These are phyloP conservation scores for Xiphias gladius DNA, from an alignment of 2,113 vertebrate genomes.

Conservation along the genomic window DNA sequence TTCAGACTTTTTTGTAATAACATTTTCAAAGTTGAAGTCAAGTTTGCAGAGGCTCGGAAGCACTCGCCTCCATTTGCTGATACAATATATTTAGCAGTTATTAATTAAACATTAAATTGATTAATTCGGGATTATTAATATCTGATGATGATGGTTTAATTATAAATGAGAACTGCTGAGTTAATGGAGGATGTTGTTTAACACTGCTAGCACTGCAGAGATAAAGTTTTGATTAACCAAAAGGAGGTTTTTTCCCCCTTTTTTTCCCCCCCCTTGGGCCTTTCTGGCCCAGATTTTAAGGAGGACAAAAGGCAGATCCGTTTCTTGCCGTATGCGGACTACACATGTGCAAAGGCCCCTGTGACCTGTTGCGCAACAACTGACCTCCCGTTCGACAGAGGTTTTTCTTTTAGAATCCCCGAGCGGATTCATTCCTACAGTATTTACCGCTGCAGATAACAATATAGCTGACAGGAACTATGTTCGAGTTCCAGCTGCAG, in stretches of 20 bases:
- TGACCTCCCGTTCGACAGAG: too few relatives aligned
- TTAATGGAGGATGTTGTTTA: constrained; percentile 20
- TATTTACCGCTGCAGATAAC: too few relatives aligned
- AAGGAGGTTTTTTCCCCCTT: background rate
- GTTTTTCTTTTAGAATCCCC: too few relatives aligned
- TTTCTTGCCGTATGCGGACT: too few relatives aligned
- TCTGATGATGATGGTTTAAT: constrained; percentile 32
- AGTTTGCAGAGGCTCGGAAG: background rate
- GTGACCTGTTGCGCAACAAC: too few relatives aligned
- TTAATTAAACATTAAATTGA: constrained; percentile 10
- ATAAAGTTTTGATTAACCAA: constrained; percentile 14
- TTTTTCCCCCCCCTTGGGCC: background rate
- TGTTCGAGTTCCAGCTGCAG: too few relatives aligned
- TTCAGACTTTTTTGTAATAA: background rate
- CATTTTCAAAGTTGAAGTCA: background rate
- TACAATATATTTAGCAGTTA: background rate
- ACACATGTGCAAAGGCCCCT: too few relatives aligned
- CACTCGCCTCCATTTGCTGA: constrained; percentile 3
- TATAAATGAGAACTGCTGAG: constrained; percentile 13
- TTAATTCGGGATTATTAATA: constrained; percentile 28
- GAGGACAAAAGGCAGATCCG: constrained; percentile 13
- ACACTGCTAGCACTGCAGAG: background rate
- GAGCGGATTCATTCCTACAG: too few relatives aligned
- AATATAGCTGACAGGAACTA: too few relatives aligned
- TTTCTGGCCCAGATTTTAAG: constrained; percentile 33